Percentiles rank a stretch among this genome's conserved stretches.
Conservation (phyloP, 2,113 vertebrate genomes). For the Propithecus coquereli region DNA sequence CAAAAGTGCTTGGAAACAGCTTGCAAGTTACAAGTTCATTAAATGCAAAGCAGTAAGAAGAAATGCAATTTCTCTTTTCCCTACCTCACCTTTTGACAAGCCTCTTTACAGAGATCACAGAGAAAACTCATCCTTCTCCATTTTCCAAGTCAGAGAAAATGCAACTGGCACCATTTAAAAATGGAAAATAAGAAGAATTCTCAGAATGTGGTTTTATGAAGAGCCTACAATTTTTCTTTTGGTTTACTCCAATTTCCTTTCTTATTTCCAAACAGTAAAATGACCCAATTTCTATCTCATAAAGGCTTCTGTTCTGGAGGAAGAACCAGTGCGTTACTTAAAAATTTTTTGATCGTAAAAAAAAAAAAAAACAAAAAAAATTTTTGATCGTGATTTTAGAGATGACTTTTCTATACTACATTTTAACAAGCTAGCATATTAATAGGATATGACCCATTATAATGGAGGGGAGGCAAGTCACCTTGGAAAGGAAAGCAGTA, state of each 20-base stretch:
- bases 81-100: background rate
- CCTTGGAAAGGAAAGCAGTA: background rate
- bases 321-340: background rate
- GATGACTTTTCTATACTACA: background rate
- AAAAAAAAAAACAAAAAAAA: no score
- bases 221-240: slow-evolving; percentile 36
- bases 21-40: background rate
- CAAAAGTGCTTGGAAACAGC: background rate
- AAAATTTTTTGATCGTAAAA: background rate
- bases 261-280: slow-evolving; percentile 35
- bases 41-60: background rate
- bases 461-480: background rate
- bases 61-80: background rate
- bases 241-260: slow-evolving; percentile 38
- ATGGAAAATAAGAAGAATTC: background rate
- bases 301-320: background rate
- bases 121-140: background rate
- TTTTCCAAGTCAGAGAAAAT: slow-evolving; percentile 28
- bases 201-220: slow-evolving; percentile 19
- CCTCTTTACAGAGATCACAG: background rate
- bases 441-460: background rate
- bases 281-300: slow-evolving; percentile 17
- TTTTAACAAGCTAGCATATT: background rate
- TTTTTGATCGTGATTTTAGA: background rate
- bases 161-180: background rate